phyloP scores from a whole-genome alignment of 2,797 vertebrate species.

The Spinus olivaceus region DNA sequence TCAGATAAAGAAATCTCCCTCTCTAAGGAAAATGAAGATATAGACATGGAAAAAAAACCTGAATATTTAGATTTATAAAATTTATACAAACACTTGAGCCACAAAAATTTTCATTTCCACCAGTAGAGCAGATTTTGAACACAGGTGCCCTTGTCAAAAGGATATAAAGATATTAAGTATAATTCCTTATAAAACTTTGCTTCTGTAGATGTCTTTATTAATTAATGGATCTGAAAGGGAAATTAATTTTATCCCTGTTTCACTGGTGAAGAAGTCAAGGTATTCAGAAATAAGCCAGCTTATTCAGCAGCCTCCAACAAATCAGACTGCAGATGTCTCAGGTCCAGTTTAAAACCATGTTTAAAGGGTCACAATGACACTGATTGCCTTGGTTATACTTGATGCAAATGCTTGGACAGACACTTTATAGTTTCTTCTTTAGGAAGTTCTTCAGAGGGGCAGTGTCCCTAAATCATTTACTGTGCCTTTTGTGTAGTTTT shows the following conservation, averaged over 20 bases:
- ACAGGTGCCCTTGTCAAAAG: background rate
- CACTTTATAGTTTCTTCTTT: background rate
- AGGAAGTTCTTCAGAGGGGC: background rate
- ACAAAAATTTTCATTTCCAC: background rate
- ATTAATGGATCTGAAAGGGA: background rate
- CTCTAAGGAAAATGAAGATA: slow-evolving; percentile 23
- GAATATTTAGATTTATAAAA: background rate
- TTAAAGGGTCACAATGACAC: background rate
- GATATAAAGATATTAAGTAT: background rate
- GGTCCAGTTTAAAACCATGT: background rate
- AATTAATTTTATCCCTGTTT: background rate
- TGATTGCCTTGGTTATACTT: background rate
- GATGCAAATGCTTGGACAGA: background rate
- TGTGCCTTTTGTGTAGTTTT: background rate
- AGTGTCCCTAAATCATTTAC: background rate
- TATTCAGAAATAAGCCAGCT: background rate
- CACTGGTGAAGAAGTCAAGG: background rate
- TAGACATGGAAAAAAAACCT: background rate
- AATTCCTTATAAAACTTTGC: background rate
- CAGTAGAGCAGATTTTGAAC: background rate
- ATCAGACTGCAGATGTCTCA: background rate
- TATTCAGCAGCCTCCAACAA: background rate
- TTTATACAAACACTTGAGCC: background rate
- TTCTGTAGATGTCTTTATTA: background rate
- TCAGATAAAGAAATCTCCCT: background rate